Conservation (phyloP, 2,797 vertebrate species). For the Schizopygopsis malacanthus region DNA sequence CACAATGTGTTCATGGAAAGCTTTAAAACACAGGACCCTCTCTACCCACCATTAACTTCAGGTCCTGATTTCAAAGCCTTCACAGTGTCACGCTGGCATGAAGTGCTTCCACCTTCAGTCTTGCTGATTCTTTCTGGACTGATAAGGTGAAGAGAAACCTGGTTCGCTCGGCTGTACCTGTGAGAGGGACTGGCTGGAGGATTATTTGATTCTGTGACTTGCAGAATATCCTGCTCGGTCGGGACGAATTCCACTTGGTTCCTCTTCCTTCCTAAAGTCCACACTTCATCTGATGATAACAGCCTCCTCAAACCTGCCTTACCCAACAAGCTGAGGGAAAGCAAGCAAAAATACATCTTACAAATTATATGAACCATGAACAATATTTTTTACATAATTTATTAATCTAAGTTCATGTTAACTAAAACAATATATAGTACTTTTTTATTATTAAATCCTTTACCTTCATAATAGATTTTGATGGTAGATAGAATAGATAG, state of each 20-base stretch:
- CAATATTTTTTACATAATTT: not conserved
- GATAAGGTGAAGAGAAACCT: slow-evolving; percentile 26
- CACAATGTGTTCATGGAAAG: not conserved
- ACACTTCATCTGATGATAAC: slow-evolving; percentile 57
- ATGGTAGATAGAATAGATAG: no score
- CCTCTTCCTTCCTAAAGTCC: slow-evolving; percentile 57
- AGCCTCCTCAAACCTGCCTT: slow-evolving; percentile 57
- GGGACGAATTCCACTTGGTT: slow-evolving; percentile 50
- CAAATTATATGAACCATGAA: not conserved
- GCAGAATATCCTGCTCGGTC: slow-evolving; percentile 46
- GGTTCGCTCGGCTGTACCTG: slow-evolving; percentile 38
- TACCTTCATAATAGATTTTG: not conserved
- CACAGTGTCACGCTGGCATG: slow-evolving; percentile 27
- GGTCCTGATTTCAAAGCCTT: slow-evolving; percentile 32
- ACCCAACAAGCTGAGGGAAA: slow-evolving; percentile 54
- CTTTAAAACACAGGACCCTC: slow-evolving; percentile 1
- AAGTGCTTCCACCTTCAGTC: slow-evolving; percentile 35
- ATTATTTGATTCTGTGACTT: slow-evolving; percentile 43
- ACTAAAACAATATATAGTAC: not conserved
- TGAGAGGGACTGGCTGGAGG: slow-evolving; percentile 27
- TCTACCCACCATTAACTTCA: slow-evolving; percentile 49
- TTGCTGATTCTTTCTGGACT: slow-evolving; percentile 43
- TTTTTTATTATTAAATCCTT: not conserved
- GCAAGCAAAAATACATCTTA: slow-evolving; percentile 29
- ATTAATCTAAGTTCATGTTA: not conserved